Percentiles rank a stretch among this genome's conserved stretches.
These are phyloP conservation scores for Salvelinus alpinus DNA, from an alignment of 2,113 vertebrate genomes.

Conservation along the genomic window DNA sequence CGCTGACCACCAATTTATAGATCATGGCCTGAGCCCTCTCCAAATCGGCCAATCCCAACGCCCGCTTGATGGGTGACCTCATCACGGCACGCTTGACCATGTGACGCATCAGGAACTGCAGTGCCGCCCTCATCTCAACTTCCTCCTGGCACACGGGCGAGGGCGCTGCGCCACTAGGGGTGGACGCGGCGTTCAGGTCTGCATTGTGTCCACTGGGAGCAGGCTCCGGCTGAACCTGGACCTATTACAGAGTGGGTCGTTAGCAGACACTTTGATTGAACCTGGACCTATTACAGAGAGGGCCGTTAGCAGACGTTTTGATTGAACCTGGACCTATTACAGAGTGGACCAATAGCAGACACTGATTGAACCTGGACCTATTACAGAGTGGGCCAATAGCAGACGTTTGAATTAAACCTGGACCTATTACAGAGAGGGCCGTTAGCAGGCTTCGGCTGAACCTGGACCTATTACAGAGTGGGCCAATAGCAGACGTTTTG, in stretches of 20 bases:
- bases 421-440: too few species aligned
- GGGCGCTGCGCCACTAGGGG: conserved; percentile 51
- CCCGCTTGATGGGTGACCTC: conserved; percentile 94
- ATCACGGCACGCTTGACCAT: conserved; percentile 97
- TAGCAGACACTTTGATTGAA: too few species aligned
- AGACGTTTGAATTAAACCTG: too few species aligned
- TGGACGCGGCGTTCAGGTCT: conserved; percentile 68
- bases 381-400: too few species aligned
- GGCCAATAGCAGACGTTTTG: too few species aligned
- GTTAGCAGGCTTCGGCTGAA: too few species aligned
- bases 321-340: too few species aligned
- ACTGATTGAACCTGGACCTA: too few species aligned
- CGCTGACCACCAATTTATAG: conserved; percentile 92
- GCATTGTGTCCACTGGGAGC: conserved; percentile 87
- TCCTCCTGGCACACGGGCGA: conserved; percentile 89
- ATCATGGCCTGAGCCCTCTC: conserved; percentile 96
- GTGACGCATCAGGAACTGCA: conserved; percentile 96
- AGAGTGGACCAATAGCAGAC: too few species aligned
- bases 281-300: too few species aligned
- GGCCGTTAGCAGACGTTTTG: too few species aligned
- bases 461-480: too few species aligned
- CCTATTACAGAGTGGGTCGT: background rate
- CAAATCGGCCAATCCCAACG: conserved; percentile 88
- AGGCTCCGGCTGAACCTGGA: conserved; percentile 79
- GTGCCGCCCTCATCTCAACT: conserved; percentile 87